Base-by-base conservation (phyloP, 2,797 vertebrate species). In the Oryzias sinensis region DNA sequence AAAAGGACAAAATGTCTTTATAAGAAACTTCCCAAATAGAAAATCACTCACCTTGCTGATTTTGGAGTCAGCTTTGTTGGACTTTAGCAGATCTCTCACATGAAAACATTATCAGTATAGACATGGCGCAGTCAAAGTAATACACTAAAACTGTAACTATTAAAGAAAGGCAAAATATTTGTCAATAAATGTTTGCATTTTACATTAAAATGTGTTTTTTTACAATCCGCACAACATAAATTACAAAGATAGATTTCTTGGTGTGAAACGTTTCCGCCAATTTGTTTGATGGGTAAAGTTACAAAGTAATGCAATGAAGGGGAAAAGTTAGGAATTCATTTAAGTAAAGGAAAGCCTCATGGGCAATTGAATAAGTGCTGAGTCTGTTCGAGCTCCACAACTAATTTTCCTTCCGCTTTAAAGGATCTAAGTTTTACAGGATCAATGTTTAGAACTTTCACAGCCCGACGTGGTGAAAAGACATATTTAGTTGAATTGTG, bases 401-500 rank as follows among this genome's bases (percentile, higher is more conserved):
- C 69, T 49, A 33, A 59, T 54, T 49, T 51, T 22, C 53, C 41
- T 62, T 49, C 29, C 40, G 58, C 43, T 41, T 48, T 1, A 63
- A 54, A 56, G 42, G 43, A n/a, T 62, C 40, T 17, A 56, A 49
- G 24, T 46, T 60, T 61, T 53, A 49, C 45, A 2, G 5, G 47
- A 80, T 83, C 75, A 73, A 82, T 83, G 60, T 40, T 47, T 7
- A 24, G 8, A 11, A 20, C 27, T 51, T 62, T 70, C 52, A 15
- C 20, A 53, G 55, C 51, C 13, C 0, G 4, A 8, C 8, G 9
- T 6, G 4, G 44, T 43, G 43, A 46, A 43, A 60, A 46, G 56
- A 68, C 59, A 70, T 76, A 79, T 63, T 74, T 57, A 67, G 62
- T 57, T 61, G 53, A 45, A 79, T 65, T 70, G 69, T 75, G 80